Percentiles rank a stretch among this genome's conserved stretches.
Conservation (phyloP, 37 sponge, comb jelly and placozoan genomes). For the Amphimedon queenslandica region DNA sequence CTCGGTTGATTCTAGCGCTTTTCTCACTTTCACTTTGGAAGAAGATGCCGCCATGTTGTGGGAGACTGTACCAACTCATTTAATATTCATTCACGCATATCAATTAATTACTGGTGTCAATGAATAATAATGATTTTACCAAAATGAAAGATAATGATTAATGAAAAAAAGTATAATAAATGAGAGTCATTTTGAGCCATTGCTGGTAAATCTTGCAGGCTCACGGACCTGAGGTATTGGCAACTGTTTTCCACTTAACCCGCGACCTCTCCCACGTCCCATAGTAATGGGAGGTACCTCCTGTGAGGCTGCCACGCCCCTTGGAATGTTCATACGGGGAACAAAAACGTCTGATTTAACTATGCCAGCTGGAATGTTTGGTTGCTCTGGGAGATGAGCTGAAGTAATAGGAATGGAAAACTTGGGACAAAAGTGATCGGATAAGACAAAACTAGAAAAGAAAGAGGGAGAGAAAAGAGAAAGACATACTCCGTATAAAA, state of each 20-base stretch:
- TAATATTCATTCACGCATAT: no score
- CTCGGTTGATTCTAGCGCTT: slow-evolving; percentile 3
- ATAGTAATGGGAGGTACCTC: not conserved
- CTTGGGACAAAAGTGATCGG: slow-evolving; percentile 66
- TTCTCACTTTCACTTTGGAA: not conserved
- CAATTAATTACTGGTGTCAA: no score
- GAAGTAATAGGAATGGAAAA: slow-evolving; percentile 43
- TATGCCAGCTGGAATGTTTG: not conserved
- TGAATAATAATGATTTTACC: no score
- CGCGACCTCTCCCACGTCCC: not conserved
- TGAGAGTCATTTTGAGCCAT: no score
- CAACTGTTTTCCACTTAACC: not conserved
- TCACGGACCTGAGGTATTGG: no score
- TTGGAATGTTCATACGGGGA: not conserved
- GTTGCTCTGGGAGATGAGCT: slow-evolving; percentile 52
- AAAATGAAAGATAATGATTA: no score
- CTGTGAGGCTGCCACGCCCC: not conserved
- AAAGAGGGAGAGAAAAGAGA: not conserved
- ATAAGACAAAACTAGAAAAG: slow-evolving; percentile 37
- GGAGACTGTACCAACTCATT: no score
- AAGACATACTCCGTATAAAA: not conserved
- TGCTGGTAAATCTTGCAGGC: no score
- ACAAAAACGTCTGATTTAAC: no score
- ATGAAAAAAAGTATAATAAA: no score
- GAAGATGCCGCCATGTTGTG: no score